phyloP scores from a whole-genome alignment of 2,888 invertebrate species.

The Nephrotoma appendiculata region DNA sequence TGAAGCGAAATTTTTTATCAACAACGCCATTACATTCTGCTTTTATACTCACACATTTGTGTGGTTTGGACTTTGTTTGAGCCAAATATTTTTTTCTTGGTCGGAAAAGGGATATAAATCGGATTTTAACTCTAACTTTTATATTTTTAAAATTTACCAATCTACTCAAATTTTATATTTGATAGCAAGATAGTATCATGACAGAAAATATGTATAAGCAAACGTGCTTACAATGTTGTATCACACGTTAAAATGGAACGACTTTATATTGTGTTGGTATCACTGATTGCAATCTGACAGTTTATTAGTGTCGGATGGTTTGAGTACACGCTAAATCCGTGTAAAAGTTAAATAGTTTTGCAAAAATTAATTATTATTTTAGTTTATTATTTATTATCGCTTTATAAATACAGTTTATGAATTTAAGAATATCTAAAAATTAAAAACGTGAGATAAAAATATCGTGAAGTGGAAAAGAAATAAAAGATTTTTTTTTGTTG shows the following conservation, averaged over 20 bases:
- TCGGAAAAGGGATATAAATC: too few relatives aligned
- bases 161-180: background rate
- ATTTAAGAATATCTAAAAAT: background rate
- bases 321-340: background rate
- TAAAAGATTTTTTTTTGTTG: background rate
- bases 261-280: background rate
- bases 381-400: background rate
- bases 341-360: background rate
- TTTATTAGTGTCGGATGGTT: background rate
- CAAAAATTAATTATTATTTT: background rate
- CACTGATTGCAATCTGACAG: background rate
- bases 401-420: background rate
- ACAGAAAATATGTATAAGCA: background rate
- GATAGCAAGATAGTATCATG: background rate
- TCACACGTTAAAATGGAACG: background rate
- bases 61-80: too few relatives aligned
- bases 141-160: background rate
- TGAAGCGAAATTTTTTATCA: too few relatives aligned
- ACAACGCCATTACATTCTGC: too few relatives aligned
- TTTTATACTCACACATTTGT: too few relatives aligned
- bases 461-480: background rate
- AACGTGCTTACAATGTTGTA: background rate
- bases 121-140: too few relatives aligned
- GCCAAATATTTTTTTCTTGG: too few relatives aligned
- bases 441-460: background rate